Percentiles rank a stretch among this genome's conserved stretches.
These are phyloP conservation scores for Pseudochirops cupreus DNA, from an alignment of 2,797 vertebrate genomes.

Conservation along the genomic window DNA sequence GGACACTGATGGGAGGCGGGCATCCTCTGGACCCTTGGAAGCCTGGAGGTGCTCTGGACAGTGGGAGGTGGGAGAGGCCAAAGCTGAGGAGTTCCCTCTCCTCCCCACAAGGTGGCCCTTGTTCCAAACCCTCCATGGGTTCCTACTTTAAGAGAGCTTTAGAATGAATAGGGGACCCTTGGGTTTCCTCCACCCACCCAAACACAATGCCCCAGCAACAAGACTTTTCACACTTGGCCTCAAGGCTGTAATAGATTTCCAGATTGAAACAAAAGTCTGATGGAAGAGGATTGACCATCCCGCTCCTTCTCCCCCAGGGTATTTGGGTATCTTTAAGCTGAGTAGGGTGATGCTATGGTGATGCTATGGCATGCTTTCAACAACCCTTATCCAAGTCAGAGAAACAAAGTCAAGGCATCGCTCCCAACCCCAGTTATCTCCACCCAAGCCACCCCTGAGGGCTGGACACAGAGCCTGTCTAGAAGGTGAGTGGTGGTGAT, in stretches of 20 bases:
- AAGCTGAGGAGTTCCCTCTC: background rate
- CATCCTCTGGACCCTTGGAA: background rate
- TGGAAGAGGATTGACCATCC: too few species aligned
- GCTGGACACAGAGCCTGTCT: background rate
- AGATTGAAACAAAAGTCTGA: background rate
- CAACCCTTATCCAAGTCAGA: background rate
- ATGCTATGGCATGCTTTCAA: background rate
- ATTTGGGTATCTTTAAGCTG: rapidly evolving
- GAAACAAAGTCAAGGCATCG: background rate
- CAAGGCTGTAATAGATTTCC: background rate
- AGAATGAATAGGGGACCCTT: background rate
- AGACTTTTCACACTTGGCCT: background rate
- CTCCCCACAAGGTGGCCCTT: background rate
- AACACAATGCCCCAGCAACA: background rate
- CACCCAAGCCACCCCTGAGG: too few species aligned
- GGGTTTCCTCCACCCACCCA: background rate
- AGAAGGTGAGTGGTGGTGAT: background rate
- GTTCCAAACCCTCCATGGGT: background rate
- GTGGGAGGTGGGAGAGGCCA: too few species aligned
- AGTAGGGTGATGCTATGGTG: too few species aligned
- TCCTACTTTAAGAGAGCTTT: background rate
- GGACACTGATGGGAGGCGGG: background rate
- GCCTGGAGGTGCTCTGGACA: background rate
- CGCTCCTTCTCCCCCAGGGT: rapidly evolving
- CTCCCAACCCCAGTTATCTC: background rate